Evolutionary conservation across 2,113 vertebrate genomes (phyloP).

Genomic region (Paramormyrops kingsleyae): DNA sequence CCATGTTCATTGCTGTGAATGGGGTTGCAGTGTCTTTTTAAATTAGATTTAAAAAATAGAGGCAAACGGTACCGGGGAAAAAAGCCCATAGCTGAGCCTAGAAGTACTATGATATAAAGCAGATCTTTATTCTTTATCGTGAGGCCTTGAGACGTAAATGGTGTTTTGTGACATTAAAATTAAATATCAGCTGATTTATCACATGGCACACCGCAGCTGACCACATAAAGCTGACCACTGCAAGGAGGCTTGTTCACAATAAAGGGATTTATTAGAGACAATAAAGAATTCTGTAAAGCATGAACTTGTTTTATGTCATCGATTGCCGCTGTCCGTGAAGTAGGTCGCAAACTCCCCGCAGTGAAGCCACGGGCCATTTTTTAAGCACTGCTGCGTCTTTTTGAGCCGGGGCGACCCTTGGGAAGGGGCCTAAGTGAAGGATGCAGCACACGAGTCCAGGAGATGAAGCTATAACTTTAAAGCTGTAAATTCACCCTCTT

Average conservation of each 20-base stretch:
- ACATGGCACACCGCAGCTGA: background rate
- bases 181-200: constrained; percentile 20
- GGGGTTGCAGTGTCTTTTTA: constrained; percentile 4
- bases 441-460: background rate
- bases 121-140: background rate
- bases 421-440: background rate
- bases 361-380: constrained; percentile 1
- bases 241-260: constrained; percentile 3
- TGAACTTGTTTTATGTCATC: constrained; percentile 13
- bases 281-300: constrained; percentile 22
- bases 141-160: constrained; percentile 9
- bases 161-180: constrained; percentile 20
- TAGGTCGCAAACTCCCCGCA: background rate
- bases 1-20: constrained; percentile 32
- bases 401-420: background rate
- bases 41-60: background rate
- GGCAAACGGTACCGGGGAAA: background rate
- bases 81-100: background rate
- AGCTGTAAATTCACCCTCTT: background rate
- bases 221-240: constrained; percentile 19
- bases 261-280: constrained; percentile 18
- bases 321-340: constrained; percentile 11
- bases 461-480: background rate
- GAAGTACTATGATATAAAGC: background rate
- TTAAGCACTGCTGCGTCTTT: background rate